Percentiles rank a stretch among this genome's conserved stretches.
These are phyloP conservation scores for Mus spicilegus DNA, from an alignment of 2,113 vertebrate species.

Conservation along the genomic window DNA sequence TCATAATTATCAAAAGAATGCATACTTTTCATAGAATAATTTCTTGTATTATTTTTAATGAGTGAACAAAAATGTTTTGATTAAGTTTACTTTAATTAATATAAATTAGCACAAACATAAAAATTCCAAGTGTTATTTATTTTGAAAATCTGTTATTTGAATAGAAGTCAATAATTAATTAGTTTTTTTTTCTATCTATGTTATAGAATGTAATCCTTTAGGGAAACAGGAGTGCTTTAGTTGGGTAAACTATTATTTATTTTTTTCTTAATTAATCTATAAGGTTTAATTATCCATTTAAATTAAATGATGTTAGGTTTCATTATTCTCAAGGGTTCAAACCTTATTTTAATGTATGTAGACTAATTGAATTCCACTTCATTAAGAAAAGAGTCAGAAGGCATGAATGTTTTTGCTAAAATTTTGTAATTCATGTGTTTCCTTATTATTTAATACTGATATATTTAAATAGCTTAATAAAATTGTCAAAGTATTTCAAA, in stretches of 20 bases:
- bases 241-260: background rate
- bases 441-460: background rate
- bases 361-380: background rate
- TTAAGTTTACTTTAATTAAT: background rate
- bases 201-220: background rate
- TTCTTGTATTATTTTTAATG: constrained; percentile 21
- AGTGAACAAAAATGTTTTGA: constrained; percentile 43
- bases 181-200: background rate
- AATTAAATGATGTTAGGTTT: accelerated
- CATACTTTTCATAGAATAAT: no score
- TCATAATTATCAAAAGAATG: constrained; percentile 21
- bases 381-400: background rate
- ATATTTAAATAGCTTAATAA: background rate
- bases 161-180: background rate
- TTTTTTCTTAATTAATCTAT: background rate
- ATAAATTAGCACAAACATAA: background rate
- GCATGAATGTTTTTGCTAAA: background rate
- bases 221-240: background rate
- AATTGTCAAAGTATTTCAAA: background rate
- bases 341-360: background rate
- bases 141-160: background rate
- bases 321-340: background rate
- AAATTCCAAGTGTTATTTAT: background rate
- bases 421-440: background rate
- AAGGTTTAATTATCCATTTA: background rate